Conservation (phyloP, 1,140 invertebrate genomes). For the Eriosoma lanigerum region DNA sequence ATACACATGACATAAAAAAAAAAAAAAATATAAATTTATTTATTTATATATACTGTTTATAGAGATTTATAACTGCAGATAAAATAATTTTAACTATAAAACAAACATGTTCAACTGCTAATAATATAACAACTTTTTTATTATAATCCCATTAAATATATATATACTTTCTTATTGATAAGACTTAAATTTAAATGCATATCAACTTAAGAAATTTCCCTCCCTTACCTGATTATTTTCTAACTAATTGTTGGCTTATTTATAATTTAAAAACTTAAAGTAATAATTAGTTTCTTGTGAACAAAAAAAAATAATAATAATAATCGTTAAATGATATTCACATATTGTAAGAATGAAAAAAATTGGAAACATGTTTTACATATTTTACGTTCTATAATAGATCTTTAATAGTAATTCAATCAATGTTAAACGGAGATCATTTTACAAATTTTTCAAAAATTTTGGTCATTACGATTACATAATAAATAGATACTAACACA, state of each 20-base stretch:
- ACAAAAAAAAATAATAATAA: neutral
- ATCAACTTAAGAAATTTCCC: slow-evolving; percentile 7
- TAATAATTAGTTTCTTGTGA: neutral
- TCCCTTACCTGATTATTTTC: slow-evolving; percentile 10
- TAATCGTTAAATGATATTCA: slow-evolving; percentile 27
- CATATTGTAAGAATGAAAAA: neutral
- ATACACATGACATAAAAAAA: slow-evolving; percentile 21
- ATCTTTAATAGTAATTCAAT: slow-evolving; percentile 12
- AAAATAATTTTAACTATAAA: slow-evolving; percentile 51
- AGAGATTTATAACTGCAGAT: slow-evolving; percentile 50
- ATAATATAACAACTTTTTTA: slow-evolving; percentile 48
- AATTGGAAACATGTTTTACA: slow-evolving; percentile 7
- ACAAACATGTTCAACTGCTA: slow-evolving; percentile 49
- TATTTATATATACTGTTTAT: slow-evolving; percentile 32
- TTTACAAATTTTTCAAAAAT: slow-evolving; percentile 32
- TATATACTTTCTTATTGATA: too few species aligned
- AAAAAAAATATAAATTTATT: too few species aligned
- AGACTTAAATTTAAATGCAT: slow-evolving; percentile 43
- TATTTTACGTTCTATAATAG: slow-evolving; percentile 21
- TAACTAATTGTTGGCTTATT: slow-evolving; percentile 12
- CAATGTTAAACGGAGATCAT: slow-evolving; percentile 40
- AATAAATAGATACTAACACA: slow-evolving; percentile 26
- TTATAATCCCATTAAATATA: slow-evolving; percentile 39
- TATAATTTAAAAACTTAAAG: neutral
- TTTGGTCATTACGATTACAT: neutral